phyloP scores from a whole-genome alignment of 2,888 invertebrate species.

The Drosophila acutilabella region DNA sequence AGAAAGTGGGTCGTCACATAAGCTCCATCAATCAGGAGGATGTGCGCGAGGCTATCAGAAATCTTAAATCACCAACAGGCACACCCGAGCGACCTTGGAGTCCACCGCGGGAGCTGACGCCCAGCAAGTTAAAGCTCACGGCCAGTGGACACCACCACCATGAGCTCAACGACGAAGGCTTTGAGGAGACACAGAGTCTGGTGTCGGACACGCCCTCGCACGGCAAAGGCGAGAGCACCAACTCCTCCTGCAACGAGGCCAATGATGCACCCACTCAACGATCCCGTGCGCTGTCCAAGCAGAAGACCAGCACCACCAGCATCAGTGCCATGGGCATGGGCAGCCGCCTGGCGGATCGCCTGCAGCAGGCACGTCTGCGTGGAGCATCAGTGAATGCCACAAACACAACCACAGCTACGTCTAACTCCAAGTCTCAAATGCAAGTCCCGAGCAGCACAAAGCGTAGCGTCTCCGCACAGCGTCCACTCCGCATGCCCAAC shows the following conservation, averaged over 20 bases:
- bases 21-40: slow-evolving; percentile 90
- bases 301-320: slow-evolving; percentile 61
- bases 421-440: slow-evolving; percentile 39
- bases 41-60: slow-evolving; percentile 89
- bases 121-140: slow-evolving; percentile 70
- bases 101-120: slow-evolving; percentile 83
- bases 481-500: slow-evolving; percentile 87
- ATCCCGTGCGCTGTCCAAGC: slow-evolving; percentile 61
- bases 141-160: slow-evolving; percentile 69
- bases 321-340: slow-evolving; percentile 53
- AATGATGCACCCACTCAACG: slow-evolving; percentile 85
- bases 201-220: slow-evolving; percentile 95
- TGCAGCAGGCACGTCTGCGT: slow-evolving; percentile 66
- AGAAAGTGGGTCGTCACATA: slow-evolving; percentile 87
- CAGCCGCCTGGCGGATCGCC: slow-evolving; percentile 70
- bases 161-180: slow-evolving; percentile 94
- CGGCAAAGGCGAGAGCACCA: slow-evolving; percentile 87
- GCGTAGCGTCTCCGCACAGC: slow-evolving; percentile 81
- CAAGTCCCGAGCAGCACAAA: slow-evolving; percentile 30
- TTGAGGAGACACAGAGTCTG: slow-evolving; percentile 95
- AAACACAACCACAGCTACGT: slow-evolving; percentile 63
- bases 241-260: slow-evolving; percentile 90
- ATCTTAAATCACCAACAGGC: slow-evolving; percentile 88
- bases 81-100: slow-evolving; percentile 88
- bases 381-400: background rate